Conservation (phyloP, 2,113 vertebrate species). For the Dendropsophus ebraccatus region DNA sequence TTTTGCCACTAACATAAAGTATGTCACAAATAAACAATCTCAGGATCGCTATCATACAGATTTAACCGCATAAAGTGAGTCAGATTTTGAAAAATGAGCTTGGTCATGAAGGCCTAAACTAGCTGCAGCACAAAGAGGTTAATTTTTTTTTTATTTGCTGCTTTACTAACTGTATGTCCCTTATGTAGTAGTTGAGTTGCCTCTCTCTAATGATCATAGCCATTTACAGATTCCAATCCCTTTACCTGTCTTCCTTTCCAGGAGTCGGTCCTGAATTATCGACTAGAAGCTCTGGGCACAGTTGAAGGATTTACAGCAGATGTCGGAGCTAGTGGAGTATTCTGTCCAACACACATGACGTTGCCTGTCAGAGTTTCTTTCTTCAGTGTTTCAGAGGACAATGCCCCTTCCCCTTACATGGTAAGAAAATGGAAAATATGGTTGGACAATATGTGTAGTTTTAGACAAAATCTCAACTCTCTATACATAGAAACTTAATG, state of each 20-base stretch:
- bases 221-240: not conserved
- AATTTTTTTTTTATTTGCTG: not conserved
- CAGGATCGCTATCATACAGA: no score
- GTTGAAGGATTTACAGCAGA: constrained; percentile 95
- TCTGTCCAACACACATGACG: constrained; percentile 96
- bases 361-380: constrained; percentile 96
- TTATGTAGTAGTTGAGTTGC: not conserved
- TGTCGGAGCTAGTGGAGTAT: constrained; percentile 94
- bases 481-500: no score
- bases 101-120: no score
- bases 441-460: no score
- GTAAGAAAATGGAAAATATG: constrained; percentile 68
- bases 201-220: not conserved
- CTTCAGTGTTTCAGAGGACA: constrained; percentile 98
- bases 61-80: no score
- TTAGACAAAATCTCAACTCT: no score
- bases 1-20: no score
- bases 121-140: no score
- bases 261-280: constrained; percentile 97
- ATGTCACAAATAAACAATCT: no score
- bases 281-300: constrained; percentile 87
- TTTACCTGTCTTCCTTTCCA: constrained; percentile 62
- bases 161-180: not conserved
- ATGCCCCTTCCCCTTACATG: constrained; percentile 98
- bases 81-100: no score